Conservation (phyloP, 2,797 vertebrate genomes). For the Acestrorhynchus altus region DNA sequence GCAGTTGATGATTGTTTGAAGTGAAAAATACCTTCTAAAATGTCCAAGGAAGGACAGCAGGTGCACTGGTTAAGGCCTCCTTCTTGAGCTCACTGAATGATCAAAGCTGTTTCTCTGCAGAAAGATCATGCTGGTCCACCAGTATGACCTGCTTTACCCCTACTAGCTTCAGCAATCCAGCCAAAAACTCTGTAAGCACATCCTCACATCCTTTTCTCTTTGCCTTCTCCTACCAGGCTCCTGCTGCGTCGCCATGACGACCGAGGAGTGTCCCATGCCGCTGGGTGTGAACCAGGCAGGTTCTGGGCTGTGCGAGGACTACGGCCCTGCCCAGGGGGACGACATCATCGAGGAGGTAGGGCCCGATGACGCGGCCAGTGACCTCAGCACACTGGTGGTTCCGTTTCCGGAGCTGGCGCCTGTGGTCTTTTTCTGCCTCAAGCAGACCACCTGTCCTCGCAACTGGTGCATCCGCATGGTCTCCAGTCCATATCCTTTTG, state of each 20-base stretch:
- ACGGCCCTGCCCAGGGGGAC: slow-evolving; percentile 69
- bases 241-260: slow-evolving; percentile 77
- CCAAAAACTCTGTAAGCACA: no score
- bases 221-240: slow-evolving; percentile 58
- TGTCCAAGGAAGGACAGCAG: no score
- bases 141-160: no score
- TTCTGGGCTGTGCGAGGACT: slow-evolving; percentile 77
- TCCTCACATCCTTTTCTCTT: background rate
- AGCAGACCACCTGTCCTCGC: slow-evolving; percentile 96
- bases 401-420: slow-evolving; percentile 94
- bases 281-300: slow-evolving; percentile 72
- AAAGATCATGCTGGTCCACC: no score
- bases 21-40: no score
- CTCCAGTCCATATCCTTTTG: slow-evolving; percentile 98
- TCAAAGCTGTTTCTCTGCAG: no score
- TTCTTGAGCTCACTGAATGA: no score
- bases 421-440: slow-evolving; percentile 97
- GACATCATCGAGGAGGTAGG: slow-evolving; percentile 80
- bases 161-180: no score
- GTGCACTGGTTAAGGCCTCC: no score
- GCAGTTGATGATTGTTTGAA: no score
- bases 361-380: slow-evolving; percentile 75
- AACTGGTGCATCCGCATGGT: slow-evolving; percentile 99
- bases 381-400: slow-evolving; percentile 81
- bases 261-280: slow-evolving; percentile 80